Percentiles rank a stretch among this genome's conserved stretches.
phyloP scores from a whole-genome alignment of 2,888 invertebrate species.

The Germaria angustata region DNA sequence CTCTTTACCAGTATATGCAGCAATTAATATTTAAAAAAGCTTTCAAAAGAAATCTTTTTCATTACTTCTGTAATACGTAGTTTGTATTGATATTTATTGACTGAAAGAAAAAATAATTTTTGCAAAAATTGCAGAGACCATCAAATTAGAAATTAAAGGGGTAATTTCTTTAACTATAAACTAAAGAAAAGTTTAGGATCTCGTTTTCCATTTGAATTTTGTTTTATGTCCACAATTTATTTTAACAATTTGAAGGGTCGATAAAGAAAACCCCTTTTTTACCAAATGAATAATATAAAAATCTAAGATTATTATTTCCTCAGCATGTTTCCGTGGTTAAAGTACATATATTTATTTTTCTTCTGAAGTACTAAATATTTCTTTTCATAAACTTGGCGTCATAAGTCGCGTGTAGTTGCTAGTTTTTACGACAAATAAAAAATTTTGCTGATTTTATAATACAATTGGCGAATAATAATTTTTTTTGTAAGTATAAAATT shows the following conservation, averaged over 20 bases:
- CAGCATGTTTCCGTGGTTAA: conserved; percentile 63
- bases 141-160: not conserved
- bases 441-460: not conserved
- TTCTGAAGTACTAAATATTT: not conserved
- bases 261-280: conserved; percentile 32
- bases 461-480: not conserved
- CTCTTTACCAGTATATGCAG: too few relatives aligned
- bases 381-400: conserved; percentile 46
- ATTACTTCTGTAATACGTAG: too few relatives aligned
- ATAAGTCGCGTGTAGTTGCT: conserved; percentile 43
- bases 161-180: too few relatives aligned
- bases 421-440: not conserved
- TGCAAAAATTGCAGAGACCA: not conserved
- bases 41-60: too few relatives aligned
- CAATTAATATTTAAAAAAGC: too few relatives aligned
- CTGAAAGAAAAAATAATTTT: not conserved
- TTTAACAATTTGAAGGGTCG: conserved; percentile 27
- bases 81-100: not conserved
- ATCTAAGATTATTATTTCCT: conserved; percentile 52
- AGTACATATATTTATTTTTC: conserved; percentile 45
- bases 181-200: not conserved
- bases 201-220: not conserved
- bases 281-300: conserved; percentile 30
- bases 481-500: too few relatives aligned
- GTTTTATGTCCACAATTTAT: conserved; percentile 15